These are phyloP conservation scores for Drosophila rellima DNA, from an alignment of 2,888 invertebrate species.

Conservation along the genomic window DNA sequence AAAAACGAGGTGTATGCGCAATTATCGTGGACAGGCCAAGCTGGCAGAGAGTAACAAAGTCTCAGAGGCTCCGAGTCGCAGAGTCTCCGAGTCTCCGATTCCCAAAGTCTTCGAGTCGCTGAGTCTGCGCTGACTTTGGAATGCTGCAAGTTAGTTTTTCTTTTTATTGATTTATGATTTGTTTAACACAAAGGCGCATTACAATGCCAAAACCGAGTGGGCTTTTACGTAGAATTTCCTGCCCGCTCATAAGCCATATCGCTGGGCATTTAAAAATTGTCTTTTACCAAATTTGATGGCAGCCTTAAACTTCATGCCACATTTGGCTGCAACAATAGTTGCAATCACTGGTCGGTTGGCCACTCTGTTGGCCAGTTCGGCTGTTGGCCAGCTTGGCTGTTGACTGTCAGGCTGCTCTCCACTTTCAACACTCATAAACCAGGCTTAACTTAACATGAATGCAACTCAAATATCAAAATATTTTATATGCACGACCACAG, in stretches of 20 bases:
- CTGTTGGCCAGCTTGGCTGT: slow-evolving; percentile 4
- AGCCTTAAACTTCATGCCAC: slow-evolving; percentile 81
- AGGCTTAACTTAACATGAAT: slow-evolving; percentile 86
- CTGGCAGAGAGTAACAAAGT: slow-evolving; percentile 30
- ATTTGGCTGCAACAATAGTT: slow-evolving; percentile 80
- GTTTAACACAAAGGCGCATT: slow-evolving; percentile 81
- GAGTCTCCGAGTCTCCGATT: slow-evolving; percentile 33
- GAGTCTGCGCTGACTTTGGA: slow-evolving; percentile 40
- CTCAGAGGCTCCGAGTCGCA: slow-evolving; percentile 31
- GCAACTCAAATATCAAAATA: slow-evolving; percentile 85
- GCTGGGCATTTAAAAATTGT: slow-evolving; percentile 79
- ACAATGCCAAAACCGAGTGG: slow-evolving; percentile 75
- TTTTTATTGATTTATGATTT: slow-evolving; percentile 80
- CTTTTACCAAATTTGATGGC: slow-evolving; percentile 82
- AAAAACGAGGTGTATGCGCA: slow-evolving; percentile 75
- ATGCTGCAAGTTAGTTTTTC: slow-evolving; percentile 81
- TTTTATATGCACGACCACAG: slow-evolving; percentile 58
- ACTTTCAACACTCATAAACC: slow-evolving; percentile 85
- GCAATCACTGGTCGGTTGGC: slow-evolving; percentile 63
- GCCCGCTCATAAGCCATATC: slow-evolving; percentile 68
- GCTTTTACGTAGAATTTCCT: slow-evolving; percentile 76
- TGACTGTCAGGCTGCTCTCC: slow-evolving; percentile 45
- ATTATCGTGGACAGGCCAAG: slow-evolving; percentile 74
- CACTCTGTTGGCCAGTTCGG: slow-evolving; percentile 8
- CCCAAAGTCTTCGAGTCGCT: slow-evolving; percentile 16